Evolutionary conservation across 2,797 vertebrate species (phyloP).

Genomic region (Gymnothorax javanicus): DNA sequence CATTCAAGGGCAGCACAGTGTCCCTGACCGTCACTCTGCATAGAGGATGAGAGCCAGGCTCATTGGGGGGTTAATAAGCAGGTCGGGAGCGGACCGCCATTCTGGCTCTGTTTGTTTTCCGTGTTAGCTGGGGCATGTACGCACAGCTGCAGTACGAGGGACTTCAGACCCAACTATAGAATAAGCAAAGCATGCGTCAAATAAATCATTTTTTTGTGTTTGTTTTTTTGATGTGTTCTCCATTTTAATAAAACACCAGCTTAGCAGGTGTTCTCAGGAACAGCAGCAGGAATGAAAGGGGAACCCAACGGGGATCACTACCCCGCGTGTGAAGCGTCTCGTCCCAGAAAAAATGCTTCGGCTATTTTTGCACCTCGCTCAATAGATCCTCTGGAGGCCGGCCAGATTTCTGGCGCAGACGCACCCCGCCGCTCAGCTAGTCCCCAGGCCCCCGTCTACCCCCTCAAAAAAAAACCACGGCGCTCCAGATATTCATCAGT

Average conservation of each 20-base stretch:
- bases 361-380: constrained; percentile 16
- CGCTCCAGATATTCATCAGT: not conserved
- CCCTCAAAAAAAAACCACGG: not conserved
- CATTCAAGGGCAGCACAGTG: not conserved
- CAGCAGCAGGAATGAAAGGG: not conserved
- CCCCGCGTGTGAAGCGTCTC: not conserved
- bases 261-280: not conserved
- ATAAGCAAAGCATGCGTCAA: not conserved
- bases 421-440: not conserved
- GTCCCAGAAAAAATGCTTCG: not conserved
- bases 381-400: not conserved
- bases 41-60: not conserved
- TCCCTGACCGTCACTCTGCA: constrained; percentile 8
- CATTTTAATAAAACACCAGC: not conserved
- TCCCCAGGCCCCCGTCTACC: not conserved
- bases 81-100: not conserved
- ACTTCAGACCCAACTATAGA: not conserved
- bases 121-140: not conserved
- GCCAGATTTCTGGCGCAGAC: constrained; percentile 7
- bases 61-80: not conserved
- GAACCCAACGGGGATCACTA: not conserved
- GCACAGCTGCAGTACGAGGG: not conserved
- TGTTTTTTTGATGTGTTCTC: not conserved
- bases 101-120: not conserved
- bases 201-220: not conserved